phyloP scores from a whole-genome alignment of 2,888 invertebrate species.

The Pseudococcus longispinus region DNA sequence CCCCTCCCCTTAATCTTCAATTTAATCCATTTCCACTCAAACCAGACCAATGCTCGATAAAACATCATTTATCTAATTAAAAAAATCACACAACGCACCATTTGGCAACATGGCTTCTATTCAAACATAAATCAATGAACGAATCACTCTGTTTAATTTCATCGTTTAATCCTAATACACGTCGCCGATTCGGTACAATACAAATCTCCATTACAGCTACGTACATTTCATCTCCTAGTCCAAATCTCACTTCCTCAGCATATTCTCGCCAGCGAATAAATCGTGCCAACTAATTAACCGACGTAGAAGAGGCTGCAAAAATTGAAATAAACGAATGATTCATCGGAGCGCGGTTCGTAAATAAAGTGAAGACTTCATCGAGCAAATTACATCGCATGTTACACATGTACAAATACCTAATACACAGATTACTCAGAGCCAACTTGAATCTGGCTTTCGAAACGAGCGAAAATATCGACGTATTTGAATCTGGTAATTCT shows the following conservation, averaged over 20 bases:
- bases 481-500: background rate
- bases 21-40: too few species aligned
- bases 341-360: background rate
- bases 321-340: background rate
- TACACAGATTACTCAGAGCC: background rate
- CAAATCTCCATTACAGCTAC: background rate
- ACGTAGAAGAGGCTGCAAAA: background rate
- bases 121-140: background rate
- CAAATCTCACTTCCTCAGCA: background rate
- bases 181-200: background rate
- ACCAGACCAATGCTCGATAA: too few species aligned
- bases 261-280: background rate
- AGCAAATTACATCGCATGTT: background rate
- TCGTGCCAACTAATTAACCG: constrained; percentile 8
- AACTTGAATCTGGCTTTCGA: background rate
- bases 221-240: background rate
- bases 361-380: background rate
- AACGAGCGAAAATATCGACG: background rate
- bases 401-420: background rate
- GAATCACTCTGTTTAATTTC: background rate
- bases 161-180: background rate
- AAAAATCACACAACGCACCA: background rate
- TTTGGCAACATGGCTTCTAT: background rate
- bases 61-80: background rate
- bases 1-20: too few species aligned